These are phyloP conservation scores for Paramisgurnus dabryanus DNA, from an alignment of 2,113 vertebrate genomes.

Conservation along the genomic window DNA sequence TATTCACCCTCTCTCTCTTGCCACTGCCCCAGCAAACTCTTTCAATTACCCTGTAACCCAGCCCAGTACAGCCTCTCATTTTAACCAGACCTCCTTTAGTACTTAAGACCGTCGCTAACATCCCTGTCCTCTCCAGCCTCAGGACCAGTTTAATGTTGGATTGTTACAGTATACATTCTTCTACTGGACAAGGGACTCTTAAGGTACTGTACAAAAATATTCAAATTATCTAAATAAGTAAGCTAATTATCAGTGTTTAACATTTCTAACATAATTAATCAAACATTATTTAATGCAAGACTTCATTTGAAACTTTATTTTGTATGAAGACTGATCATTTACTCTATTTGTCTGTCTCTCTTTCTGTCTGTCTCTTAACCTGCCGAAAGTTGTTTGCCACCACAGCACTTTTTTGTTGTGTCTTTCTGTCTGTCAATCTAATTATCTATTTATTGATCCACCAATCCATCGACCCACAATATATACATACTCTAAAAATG, in stretches of 20 bases:
- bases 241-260: neutral
- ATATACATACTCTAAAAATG: too few species aligned
- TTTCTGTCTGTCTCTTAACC: neutral
- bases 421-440: too few species aligned
- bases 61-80: slow-evolving; percentile 70
- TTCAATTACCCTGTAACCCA: slow-evolving; percentile 72
- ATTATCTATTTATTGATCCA: too few species aligned
- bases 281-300: slow-evolving; percentile 1
- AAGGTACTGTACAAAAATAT: slow-evolving; percentile 58
- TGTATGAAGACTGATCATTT: slow-evolving; percentile 14
- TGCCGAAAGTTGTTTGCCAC: too few species aligned
- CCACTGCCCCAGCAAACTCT: slow-evolving; percentile 54
- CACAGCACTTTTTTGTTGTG: too few species aligned
- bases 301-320: slow-evolving; percentile 11
- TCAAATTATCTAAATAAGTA: neutral
- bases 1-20: neutral
- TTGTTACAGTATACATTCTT: neutral
- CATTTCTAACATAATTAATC: neutral
- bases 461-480: too few species aligned
- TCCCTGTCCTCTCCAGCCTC: slow-evolving; percentile 44
- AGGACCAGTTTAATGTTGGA: slow-evolving; percentile 44
- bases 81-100: slow-evolving; percentile 61
- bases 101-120: slow-evolving; percentile 66
- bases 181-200: slow-evolving; percentile 32
- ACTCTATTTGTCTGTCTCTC: slow-evolving; percentile 9